phyloP scores from a whole-genome alignment of 2,888 invertebrate genomes.

The Xanthorhoe spadicearia region DNA sequence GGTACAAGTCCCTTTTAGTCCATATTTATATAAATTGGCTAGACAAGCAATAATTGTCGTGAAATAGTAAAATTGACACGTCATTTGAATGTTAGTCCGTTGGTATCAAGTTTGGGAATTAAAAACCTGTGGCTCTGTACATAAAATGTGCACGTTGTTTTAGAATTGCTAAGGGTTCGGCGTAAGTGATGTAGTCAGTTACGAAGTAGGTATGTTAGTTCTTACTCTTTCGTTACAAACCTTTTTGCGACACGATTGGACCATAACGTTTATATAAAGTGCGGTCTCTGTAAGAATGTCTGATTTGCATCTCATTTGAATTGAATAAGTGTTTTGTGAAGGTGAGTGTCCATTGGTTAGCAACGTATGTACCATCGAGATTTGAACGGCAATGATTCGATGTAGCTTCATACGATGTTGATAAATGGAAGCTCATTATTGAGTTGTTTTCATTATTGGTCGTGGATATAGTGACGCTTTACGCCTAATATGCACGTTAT shows the following conservation, averaged over 20 bases:
- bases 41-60: too few relatives aligned
- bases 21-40: too few relatives aligned
- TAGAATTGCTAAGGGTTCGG: conserved; percentile 50
- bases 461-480: conserved; percentile 55
- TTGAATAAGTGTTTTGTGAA: conserved; percentile 17
- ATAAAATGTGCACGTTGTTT: conserved; percentile 39
- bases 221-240: conserved; percentile 50
- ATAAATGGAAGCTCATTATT: neutral
- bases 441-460: conserved; percentile 61
- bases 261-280: conserved; percentile 36
- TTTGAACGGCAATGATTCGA: neutral
- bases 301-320: conserved; percentile 52
- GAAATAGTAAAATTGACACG: too few relatives aligned
- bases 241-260: conserved; percentile 31
- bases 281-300: conserved; percentile 36
- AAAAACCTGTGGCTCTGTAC: conserved; percentile 25
- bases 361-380: conserved; percentile 3
- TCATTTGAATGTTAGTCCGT: neutral
- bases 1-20: too few relatives aligned
- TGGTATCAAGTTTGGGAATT: neutral
- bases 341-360: neutral
- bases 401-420: neutral
- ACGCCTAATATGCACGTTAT: conserved; percentile 47
- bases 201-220: conserved; percentile 46
- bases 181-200: conserved; percentile 60